Evolutionary conservation across 2,113 vertebrate genomes (phyloP).

Genomic region (Oreamnos americanus): DNA sequence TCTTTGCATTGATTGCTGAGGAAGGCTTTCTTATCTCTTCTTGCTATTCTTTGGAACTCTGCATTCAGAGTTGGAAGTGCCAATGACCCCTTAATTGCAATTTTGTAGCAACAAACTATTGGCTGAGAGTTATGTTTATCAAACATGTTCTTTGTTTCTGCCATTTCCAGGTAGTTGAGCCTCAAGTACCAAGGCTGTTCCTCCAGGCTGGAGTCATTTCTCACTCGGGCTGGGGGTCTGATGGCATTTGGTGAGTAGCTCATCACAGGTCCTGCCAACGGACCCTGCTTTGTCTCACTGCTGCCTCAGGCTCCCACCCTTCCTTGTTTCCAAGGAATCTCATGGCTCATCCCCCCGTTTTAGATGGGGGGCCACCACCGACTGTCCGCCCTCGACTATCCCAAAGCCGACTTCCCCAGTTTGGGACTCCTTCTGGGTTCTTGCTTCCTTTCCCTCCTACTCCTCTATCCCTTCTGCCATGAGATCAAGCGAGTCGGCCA

Average conservation of each 20-base stretch:
- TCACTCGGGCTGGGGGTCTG: not conserved
- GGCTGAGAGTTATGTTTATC: not conserved
- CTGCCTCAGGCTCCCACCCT: not conserved
- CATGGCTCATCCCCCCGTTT: accelerated
- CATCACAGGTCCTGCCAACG: not conserved
- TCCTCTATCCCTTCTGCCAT: not conserved
- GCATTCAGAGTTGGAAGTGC: conserved; percentile 1
- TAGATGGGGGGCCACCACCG: not conserved
- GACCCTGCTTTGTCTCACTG: not conserved
- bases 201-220: not conserved
- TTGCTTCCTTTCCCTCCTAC: not conserved
- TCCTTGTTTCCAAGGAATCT: not conserved
- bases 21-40: too few species aligned
- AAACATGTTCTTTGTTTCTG: not conserved
- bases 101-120: not conserved
- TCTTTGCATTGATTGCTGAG: too few species aligned
- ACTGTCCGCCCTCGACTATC: not conserved
- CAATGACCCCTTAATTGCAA: conserved; percentile 54
- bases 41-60: too few species aligned
- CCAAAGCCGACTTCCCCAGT: not conserved
- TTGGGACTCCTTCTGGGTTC: not conserved
- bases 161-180: not conserved
- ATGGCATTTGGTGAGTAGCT: not conserved
- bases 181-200: not conserved
- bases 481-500: not conserved